A percentile compares a stretch with the other conserved stretches of the same genome.
These are phyloP conservation scores for Amia ocellicauda DNA, from an alignment of 2,113 vertebrate genomes.

Conservation along the genomic window DNA sequence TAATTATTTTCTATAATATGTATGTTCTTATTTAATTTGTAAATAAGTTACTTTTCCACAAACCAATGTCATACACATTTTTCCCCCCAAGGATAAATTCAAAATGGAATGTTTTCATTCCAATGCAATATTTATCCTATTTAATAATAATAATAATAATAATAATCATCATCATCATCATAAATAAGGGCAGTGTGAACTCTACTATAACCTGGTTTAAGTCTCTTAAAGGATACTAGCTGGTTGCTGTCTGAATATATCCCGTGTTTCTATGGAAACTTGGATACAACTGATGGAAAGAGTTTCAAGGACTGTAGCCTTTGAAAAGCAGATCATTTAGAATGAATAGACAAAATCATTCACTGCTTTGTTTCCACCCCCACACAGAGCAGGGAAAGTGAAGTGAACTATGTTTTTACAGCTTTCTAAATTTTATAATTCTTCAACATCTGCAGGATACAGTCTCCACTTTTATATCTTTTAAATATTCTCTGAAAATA, in stretches of 20 bases:
- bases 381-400: background rate
- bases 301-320: background rate
- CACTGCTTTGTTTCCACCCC: background rate
- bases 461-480: background rate
- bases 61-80: too few species aligned
- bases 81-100: too few species aligned
- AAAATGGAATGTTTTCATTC: too few species aligned
- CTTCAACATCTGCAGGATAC: slow-evolving; percentile 8
- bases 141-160: too few species aligned
- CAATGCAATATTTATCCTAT: too few species aligned
- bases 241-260: background rate
- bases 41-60: too few species aligned
- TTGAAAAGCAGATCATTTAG: background rate
- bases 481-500: background rate
- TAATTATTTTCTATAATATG: too few species aligned
- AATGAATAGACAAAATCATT: background rate
- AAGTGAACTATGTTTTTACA: background rate
- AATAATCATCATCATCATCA: too few species aligned
- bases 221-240: background rate
- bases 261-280: slow-evolving; percentile 22
- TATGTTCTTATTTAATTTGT: too few species aligned
- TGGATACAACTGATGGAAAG: background rate
- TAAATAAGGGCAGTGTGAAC: too few species aligned
- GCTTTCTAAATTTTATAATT: background rate
- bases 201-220: background rate